Evolutionary conservation across 2,888 invertebrate species (phyloP).

Genomic region (Drosophila seclusa): DNA sequence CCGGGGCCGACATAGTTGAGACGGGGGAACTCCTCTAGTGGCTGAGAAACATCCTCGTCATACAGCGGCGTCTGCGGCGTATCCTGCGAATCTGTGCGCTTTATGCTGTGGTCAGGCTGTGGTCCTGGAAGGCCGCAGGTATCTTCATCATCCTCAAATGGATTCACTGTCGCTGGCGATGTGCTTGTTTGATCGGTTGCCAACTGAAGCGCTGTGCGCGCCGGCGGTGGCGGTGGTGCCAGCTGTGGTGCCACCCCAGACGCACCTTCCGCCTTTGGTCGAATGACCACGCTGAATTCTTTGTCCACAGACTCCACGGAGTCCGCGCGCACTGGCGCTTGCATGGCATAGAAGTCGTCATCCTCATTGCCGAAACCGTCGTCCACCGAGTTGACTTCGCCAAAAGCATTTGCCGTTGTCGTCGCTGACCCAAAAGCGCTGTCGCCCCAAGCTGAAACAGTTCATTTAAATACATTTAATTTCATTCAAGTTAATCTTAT

Average conservation of each 20-base stretch:
- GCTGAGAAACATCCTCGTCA: slow-evolving; percentile 96
- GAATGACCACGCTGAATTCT: slow-evolving; percentile 92
- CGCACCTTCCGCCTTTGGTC: slow-evolving; percentile 86
- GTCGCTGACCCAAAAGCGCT: slow-evolving; percentile 83
- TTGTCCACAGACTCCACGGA: slow-evolving; percentile 91
- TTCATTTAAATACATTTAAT: background rate
- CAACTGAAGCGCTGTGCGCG: slow-evolving; percentile 38
- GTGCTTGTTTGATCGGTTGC: background rate
- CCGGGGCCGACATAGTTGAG: slow-evolving; percentile 91
- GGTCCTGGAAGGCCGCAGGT: slow-evolving; percentile 80
- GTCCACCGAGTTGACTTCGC: slow-evolving; percentile 77
- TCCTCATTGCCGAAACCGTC: slow-evolving; percentile 89
- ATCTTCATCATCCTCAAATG: slow-evolving; percentile 86
- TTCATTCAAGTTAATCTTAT: background rate
- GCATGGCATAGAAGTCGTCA: slow-evolving; percentile 92
- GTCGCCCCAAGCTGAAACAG: slow-evolving; percentile 83
- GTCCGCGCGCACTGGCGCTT: slow-evolving; percentile 88
- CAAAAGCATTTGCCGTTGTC: slow-evolving; percentile 72
- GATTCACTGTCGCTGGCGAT: slow-evolving; percentile 86
- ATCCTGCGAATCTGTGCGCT: slow-evolving; percentile 89
- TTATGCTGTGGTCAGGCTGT: slow-evolving; percentile 73
- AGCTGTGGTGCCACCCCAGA: slow-evolving; percentile 88
- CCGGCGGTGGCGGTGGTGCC: slow-evolving; percentile 88
- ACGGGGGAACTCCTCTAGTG: slow-evolving; percentile 95
- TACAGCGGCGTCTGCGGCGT: slow-evolving; percentile 96